Percentiles rank a stretch among this genome's conserved stretches.
These are phyloP conservation scores for Pelecanoides urinatrix DNA, from an alignment of 2,113 vertebrate species.

Conservation along the genomic window DNA sequence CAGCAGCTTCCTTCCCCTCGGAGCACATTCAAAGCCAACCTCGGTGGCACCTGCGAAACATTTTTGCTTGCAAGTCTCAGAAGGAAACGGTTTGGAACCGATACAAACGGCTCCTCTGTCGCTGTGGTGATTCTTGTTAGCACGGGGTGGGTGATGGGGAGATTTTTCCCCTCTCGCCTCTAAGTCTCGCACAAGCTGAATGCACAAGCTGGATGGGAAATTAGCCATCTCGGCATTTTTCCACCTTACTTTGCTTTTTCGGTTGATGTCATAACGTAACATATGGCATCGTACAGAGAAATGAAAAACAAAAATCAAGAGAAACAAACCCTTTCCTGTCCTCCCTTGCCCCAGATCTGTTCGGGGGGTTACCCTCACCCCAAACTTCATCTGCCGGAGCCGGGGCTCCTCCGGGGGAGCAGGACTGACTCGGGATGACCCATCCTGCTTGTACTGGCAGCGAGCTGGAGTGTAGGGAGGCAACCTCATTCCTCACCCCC, in stretches of 20 bases:
- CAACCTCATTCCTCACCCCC: background rate
- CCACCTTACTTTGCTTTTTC: constrained; percentile 52
- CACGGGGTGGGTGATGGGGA: constrained; percentile 16
- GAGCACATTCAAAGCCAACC: background rate
- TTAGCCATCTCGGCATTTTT: constrained; percentile 60
- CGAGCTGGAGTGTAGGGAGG: background rate
- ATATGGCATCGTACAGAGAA: constrained; percentile 19
- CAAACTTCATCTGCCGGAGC: background rate
- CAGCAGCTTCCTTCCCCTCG: constrained; percentile 25
- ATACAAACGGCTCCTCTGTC: constrained; percentile 25
- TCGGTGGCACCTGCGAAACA: background rate
- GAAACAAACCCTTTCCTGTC: background rate
- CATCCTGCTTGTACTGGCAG: background rate
- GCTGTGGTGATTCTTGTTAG: constrained; percentile 28
- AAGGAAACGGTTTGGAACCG: background rate
- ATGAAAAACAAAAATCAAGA: background rate
- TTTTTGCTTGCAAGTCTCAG: background rate
- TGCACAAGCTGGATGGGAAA: constrained; percentile 44
- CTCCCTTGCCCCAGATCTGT: background rate
- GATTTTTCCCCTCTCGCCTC: background rate
- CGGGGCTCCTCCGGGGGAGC: background rate
- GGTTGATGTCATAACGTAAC: background rate
- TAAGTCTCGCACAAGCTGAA: constrained; percentile 9
- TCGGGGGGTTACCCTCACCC: background rate
- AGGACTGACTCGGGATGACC: background rate